phyloP scores from a whole-genome alignment of 2,113 vertebrate genomes.

The Embiotoca jacksoni region DNA sequence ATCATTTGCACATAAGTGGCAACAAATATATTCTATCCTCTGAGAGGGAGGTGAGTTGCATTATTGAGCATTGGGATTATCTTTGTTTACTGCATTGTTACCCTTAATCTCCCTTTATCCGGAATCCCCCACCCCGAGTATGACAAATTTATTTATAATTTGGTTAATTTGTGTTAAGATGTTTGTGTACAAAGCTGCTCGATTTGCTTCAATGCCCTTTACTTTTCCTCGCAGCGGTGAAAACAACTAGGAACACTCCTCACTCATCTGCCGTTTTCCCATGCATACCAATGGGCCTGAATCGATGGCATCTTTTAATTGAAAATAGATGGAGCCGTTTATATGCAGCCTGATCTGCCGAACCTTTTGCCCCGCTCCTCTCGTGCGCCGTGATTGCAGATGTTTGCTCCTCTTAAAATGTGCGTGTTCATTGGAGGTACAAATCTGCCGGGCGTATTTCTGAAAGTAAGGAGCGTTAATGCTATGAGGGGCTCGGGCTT shows the following conservation, averaged over 20 bases:
- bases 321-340: conserved; percentile 78
- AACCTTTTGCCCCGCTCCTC: conserved; percentile 57
- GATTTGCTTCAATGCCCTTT: conserved; percentile 68
- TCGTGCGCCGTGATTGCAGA: conserved; percentile 46
- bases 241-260: conserved; percentile 66
- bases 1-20: conserved; percentile 65
- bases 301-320: conserved; percentile 83
- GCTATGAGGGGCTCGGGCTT: conserved; percentile 52
- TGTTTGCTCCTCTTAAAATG: conserved; percentile 50
- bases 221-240: conserved; percentile 49
- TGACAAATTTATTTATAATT: conserved; percentile 76
- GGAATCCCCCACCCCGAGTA: conserved; percentile 55
- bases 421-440: conserved; percentile 24
- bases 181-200: conserved; percentile 61
- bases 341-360: conserved; percentile 76
- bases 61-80: conserved; percentile 75
- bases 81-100: conserved; percentile 75
- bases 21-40: conserved; percentile 57
- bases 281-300: conserved; percentile 76
- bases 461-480: conserved; percentile 47
- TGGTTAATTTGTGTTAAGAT: conserved; percentile 76
- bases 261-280: conserved; percentile 66
- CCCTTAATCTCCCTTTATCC: conserved; percentile 76
- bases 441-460: conserved; percentile 55
- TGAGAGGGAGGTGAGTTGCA: conserved; percentile 64